phyloP scores from a whole-genome alignment of 1,140 invertebrate genomes.

The Berghia stephanieae region DNA sequence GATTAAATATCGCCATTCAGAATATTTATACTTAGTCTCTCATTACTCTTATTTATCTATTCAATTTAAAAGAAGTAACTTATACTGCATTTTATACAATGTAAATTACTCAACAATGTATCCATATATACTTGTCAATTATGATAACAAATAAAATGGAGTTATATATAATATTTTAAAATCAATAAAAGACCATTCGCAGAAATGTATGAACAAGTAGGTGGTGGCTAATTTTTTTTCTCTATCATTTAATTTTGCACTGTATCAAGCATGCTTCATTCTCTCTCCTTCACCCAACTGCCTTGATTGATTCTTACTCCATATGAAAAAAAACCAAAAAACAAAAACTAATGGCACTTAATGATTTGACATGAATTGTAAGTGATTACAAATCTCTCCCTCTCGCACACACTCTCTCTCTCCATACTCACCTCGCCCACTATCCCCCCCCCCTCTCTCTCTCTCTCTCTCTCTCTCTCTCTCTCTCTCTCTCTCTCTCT shows the following conservation, averaged over 20 bases:
- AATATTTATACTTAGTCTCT: too few species aligned
- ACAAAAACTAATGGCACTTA: not conserved
- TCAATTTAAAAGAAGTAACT: too few species aligned
- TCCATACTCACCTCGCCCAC: not conserved
- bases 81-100: too few species aligned
- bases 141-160: too few species aligned
- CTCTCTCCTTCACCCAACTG: not conserved
- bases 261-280: not conserved
- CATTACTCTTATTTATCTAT: too few species aligned
- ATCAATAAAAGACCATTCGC: too few species aligned
- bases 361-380: not conserved
- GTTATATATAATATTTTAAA: too few species aligned
- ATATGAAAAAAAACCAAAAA: not conserved
- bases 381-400: not conserved
- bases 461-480: constrained; percentile 20
- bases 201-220: too few species aligned
- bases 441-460: not conserved
- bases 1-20: too few species aligned
- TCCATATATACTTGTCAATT: too few species aligned
- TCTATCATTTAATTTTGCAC: not conserved
- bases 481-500: constrained; percentile 32
- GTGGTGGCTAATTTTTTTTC: not conserved
- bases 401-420: not conserved
- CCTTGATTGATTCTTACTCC: not conserved
- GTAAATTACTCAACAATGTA: too few species aligned